phyloP scores from a whole-genome alignment of 2,888 invertebrate genomes.

The Orgyia antiqua region DNA sequence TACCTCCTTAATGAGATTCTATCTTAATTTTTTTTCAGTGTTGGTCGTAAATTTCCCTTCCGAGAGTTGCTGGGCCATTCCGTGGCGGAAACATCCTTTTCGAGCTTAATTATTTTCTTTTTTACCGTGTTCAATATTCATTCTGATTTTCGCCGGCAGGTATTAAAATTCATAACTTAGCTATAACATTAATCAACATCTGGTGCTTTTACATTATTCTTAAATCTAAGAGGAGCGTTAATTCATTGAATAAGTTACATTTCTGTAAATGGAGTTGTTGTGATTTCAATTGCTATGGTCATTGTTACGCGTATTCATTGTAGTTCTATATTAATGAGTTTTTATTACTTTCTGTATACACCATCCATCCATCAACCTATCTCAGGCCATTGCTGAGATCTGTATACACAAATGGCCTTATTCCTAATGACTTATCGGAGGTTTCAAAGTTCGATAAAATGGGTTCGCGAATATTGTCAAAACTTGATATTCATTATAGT shows the following conservation, averaged over 20 bases:
- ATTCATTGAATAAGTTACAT: slow-evolving; percentile 48
- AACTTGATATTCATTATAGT: too few relatives aligned
- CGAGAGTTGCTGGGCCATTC: slow-evolving; percentile 49
- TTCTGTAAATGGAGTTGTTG: too few relatives aligned
- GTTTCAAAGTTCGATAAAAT: too few relatives aligned
- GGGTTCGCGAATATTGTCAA: too few relatives aligned
- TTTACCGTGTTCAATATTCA: slow-evolving; percentile 65
- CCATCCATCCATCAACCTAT: too few relatives aligned
- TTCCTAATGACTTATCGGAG: too few relatives aligned
- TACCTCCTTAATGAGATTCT: slow-evolving; percentile 51
- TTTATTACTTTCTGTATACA: too few relatives aligned
- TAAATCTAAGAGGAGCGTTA: slow-evolving; percentile 54
- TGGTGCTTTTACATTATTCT: slow-evolving; percentile 60
- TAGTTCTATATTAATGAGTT: too few relatives aligned
- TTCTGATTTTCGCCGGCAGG: slow-evolving; percentile 58
- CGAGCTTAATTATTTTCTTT: slow-evolving; percentile 60
- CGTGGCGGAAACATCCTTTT: slow-evolving; percentile 54
- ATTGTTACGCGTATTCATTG: too few relatives aligned
- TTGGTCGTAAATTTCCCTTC: slow-evolving; percentile 49
- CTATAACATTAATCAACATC: slow-evolving; percentile 68
- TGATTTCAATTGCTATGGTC: too few relatives aligned
- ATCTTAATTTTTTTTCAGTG: slow-evolving; percentile 62
- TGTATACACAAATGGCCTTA: too few relatives aligned
- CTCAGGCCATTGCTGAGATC: too few relatives aligned
- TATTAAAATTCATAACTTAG: slow-evolving; percentile 71